Evolutionary conservation across 2,113 vertebrate species (phyloP).

Genomic region (Cyprinodon variegatus): DNA sequence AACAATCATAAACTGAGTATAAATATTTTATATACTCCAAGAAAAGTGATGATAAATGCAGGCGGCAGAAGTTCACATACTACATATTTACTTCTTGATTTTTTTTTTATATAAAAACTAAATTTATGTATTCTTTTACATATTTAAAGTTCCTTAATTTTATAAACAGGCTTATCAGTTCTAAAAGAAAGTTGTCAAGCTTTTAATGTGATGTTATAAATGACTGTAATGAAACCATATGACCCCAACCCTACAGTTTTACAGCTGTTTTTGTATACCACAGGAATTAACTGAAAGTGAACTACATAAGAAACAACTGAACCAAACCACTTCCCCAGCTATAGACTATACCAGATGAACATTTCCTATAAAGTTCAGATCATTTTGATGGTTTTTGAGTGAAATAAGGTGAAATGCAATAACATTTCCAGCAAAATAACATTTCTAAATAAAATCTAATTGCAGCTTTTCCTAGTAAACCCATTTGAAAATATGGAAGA

Average conservation of each 20-base stretch:
- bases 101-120: background rate
- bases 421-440: background rate
- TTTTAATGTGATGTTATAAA: background rate
- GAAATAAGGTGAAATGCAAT: background rate
- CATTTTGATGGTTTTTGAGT: background rate
- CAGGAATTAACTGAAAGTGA: background rate
- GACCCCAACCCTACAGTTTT: background rate
- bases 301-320: background rate
- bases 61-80: background rate
- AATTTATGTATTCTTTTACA: background rate
- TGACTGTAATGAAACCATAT: background rate
- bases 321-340: background rate
- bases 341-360: background rate
- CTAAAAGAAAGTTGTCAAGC: background rate
- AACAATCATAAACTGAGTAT: background rate
- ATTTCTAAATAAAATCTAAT: background rate
- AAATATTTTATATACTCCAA: background rate
- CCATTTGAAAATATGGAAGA: background rate
- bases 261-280: background rate
- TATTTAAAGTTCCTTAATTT: background rate
- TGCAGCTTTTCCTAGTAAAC: background rate
- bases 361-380: background rate
- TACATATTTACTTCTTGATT: background rate
- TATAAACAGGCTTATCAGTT: background rate
- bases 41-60: background rate